phyloP scores from a whole-genome alignment of 2,797 vertebrate genomes.

The Bovichtus diacanthus region DNA sequence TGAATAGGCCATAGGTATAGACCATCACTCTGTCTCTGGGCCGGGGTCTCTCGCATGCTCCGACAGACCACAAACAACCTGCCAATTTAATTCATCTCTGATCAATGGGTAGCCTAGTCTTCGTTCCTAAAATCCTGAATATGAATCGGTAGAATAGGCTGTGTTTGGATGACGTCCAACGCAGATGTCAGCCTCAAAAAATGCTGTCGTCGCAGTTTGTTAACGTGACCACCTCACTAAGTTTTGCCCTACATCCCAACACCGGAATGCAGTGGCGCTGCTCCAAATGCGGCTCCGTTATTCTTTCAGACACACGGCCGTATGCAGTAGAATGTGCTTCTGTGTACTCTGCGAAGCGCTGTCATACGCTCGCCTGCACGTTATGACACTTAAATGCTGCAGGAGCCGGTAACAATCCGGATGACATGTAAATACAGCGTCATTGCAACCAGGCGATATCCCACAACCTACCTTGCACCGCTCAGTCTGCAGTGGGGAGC shows the following conservation, averaged over 20 bases:
- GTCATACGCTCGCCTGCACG: constrained; percentile 43
- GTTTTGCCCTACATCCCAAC: constrained; percentile 65
- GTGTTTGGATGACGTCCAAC: constrained; percentile 9
- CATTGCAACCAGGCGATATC: constrained; percentile 53
- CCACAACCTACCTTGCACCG: constrained; percentile 71
- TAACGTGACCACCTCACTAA: constrained; percentile 54
- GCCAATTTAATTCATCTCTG: neutral
- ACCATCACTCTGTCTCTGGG: neutral
- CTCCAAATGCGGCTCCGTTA: constrained; percentile 43
- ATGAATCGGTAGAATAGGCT: neutral
- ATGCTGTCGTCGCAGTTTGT: constrained; percentile 53
- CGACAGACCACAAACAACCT: neutral
- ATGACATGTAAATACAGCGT: constrained; percentile 68
- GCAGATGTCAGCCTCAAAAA: constrained; percentile 15
- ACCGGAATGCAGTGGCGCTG: constrained; percentile 49
- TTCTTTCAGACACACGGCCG: constrained; percentile 5
- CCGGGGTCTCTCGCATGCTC: neutral
- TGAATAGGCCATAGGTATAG: neutral
- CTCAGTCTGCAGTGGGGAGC: constrained; percentile 73
- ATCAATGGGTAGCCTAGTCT: neutral
- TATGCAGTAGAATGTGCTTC: constrained; percentile 9
- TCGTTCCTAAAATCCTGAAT: neutral
- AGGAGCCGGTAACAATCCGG: constrained; percentile 44
- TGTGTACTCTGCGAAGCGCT: constrained; percentile 42
- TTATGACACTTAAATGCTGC: constrained; percentile 32